These are phyloP conservation scores for Yponomeuta evonymella DNA, from an alignment of 2,888 invertebrate species.

Conservation along the genomic window DNA sequence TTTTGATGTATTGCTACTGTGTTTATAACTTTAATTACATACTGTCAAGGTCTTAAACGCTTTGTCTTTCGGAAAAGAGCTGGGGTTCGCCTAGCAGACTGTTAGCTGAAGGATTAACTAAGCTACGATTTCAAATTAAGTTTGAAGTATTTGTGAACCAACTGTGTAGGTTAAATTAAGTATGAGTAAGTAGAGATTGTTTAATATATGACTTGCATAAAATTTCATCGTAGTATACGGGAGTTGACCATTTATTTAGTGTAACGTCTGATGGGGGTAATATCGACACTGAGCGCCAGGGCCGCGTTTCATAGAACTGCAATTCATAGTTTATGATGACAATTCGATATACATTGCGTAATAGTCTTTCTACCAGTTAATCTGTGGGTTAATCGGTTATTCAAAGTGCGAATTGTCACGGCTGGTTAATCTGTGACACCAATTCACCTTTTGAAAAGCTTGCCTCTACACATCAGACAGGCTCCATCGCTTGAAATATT, in stretches of 20 bases:
- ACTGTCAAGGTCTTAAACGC: neutral
- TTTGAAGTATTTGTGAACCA: slow-evolving; percentile 22
- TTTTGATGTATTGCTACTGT: neutral
- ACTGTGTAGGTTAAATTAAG: slow-evolving; percentile 35
- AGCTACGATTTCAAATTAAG: slow-evolving; percentile 9
- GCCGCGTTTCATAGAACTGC: too few species aligned
- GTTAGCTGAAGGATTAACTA: neutral
- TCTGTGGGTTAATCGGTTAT: too few species aligned
- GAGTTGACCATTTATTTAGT: slow-evolving; percentile 30
- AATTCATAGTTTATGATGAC: too few species aligned
- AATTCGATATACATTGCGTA: too few species aligned
- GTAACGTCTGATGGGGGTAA: neutral
- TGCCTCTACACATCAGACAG: too few species aligned
- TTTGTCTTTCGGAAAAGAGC: neutral
- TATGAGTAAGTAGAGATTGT: slow-evolving; percentile 37
- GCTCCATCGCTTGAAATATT: too few species aligned
- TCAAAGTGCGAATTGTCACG: too few species aligned
- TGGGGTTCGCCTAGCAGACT: neutral
- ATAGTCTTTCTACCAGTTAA: too few species aligned
- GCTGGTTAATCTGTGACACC: too few species aligned
- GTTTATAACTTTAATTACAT: neutral
- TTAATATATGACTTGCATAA: slow-evolving; percentile 41
- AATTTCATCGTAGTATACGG: slow-evolving; percentile 22
- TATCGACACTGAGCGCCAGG: neutral
- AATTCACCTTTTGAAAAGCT: too few species aligned